phyloP scores from a whole-genome alignment of 1,140 invertebrate genomes.

The Rhyacophila brunnea region DNA sequence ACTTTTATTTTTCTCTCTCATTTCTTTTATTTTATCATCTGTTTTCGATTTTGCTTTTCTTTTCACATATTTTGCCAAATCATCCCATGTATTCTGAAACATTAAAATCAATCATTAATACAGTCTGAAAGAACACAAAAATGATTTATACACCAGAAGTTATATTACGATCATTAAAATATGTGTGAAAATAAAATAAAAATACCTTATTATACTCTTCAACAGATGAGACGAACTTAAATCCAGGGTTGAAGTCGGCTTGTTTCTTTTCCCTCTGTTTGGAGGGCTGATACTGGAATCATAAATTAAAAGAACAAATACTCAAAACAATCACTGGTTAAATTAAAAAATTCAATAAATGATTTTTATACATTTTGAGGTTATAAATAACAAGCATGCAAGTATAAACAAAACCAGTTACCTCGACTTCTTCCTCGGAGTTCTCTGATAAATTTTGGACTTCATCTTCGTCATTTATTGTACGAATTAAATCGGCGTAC shows the following conservation, averaged over 20 bases:
- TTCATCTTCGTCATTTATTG: conserved; percentile 76
- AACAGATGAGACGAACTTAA: conserved; percentile 70
- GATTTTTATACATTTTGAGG: conserved; percentile 13
- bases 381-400: conserved; percentile 4
- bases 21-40: conserved; percentile 80
- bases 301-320: conserved; percentile 6
- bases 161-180: too few species aligned
- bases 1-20: conserved; percentile 53
- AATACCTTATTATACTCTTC: conserved; percentile 73
- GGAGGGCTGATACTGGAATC: conserved; percentile 72
- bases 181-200: too few species aligned
- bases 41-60: conserved; percentile 76
- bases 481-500: conserved; percentile 47
- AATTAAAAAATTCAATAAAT: conserved; percentile 6
- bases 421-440: conserved; percentile 80
- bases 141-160: too few species aligned
- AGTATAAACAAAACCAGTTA: conserved; percentile 45
- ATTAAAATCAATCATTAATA: neutral
- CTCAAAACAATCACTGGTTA: conserved; percentile 7
- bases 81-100: conserved; percentile 75
- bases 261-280: conserved; percentile 71
- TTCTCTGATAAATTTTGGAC: conserved; percentile 76
- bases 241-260: conserved; percentile 71
- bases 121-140: neutral
- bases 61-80: conserved; percentile 79